Evolutionary conservation across 2,888 invertebrate genomes (phyloP).

Genomic region (Anorthoa munda): DNA sequence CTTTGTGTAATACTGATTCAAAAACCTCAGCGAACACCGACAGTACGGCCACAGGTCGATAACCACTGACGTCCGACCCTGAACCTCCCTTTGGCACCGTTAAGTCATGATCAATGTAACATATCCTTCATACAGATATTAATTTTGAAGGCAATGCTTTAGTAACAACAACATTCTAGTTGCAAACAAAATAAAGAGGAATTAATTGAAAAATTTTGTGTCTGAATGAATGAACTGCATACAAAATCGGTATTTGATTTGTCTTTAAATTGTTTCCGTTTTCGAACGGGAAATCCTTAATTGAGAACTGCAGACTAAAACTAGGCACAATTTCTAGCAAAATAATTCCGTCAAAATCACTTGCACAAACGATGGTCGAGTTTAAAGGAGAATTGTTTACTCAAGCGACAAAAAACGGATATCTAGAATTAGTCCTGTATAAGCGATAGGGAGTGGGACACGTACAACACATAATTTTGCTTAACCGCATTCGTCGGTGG

Average conservation of each 20-base stretch:
- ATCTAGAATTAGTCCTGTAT: conserved; percentile 68
- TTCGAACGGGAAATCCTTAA: conserved; percentile 36
- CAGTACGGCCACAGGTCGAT: too few relatives aligned
- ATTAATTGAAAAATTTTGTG: conserved; percentile 12
- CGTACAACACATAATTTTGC: conserved; percentile 76
- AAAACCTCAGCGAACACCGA: too few relatives aligned
- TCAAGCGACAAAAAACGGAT: conserved; percentile 65
- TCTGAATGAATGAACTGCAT: conserved; percentile 13
- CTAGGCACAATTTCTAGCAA: conserved; percentile 41
- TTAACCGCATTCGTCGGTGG: conserved; percentile 72
- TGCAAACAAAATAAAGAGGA: not conserved
- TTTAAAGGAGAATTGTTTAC: conserved; percentile 61
- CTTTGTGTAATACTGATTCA: too few relatives aligned
- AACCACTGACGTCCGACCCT: too few relatives aligned
- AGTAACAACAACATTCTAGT: conserved; percentile 17
- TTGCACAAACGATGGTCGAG: conserved; percentile 39
- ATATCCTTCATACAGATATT: conserved; percentile 39
- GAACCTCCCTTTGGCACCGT: too few relatives aligned
- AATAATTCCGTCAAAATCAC: conserved; percentile 37
- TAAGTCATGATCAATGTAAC: conserved; percentile 55
- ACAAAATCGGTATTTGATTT: conserved; percentile 32
- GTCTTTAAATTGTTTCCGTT: conserved; percentile 40
- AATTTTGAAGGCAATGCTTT: conserved; percentile 23
- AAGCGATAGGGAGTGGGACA: conserved; percentile 60
- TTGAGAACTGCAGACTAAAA: conserved; percentile 39